Percentiles rank a stretch among this genome's conserved stretches.
Conservation (phyloP, 64 coral and sea anemone genomes). For the Stichodactyla helianthus region DNA sequence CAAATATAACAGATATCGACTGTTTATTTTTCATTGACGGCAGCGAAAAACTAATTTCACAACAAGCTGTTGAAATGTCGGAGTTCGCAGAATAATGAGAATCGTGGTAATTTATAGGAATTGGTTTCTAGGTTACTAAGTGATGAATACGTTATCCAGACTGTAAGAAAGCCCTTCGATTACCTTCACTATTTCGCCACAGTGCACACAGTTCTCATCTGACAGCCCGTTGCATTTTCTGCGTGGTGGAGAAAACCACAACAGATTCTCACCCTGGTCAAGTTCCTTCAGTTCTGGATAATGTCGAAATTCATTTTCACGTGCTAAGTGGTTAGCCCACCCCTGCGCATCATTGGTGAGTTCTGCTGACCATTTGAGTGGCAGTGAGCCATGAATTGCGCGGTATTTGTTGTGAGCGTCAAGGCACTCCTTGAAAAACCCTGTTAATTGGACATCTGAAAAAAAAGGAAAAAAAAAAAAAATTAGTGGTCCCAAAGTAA, state of each 20-base stretch:
- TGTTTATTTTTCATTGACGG: no score
- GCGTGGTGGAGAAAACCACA: constrained; percentile 14
- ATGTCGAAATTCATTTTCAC: constrained; percentile 11
- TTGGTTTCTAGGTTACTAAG: no score
- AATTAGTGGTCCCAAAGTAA: no score
- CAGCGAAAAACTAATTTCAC: no score
- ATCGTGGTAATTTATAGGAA: no score
- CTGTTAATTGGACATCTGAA: constrained; percentile 7
- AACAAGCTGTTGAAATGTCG: no score
- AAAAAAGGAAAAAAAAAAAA: not conserved
- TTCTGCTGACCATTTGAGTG: constrained; percentile 28
- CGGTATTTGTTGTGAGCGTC: constrained; percentile 41
- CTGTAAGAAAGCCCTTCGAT: no score
- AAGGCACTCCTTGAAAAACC: constrained; percentile 35
- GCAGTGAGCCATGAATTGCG: constrained; percentile 17
- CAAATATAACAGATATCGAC: no score
- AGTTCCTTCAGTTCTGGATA: not conserved
- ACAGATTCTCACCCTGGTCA: constrained; percentile 34
- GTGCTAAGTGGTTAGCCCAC: constrained; percentile 24
- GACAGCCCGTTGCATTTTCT: constrained; percentile 14
- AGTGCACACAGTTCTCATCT: constrained; percentile 19
- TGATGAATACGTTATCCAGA: no score
- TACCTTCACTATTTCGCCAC: constrained; percentile 35
- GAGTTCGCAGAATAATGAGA: no score
- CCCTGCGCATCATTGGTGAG: constrained; percentile 20